phyloP scores from a whole-genome alignment of 37 sponge, comb jelly and placozoan species.

The Dysidea cf. avara region DNA sequence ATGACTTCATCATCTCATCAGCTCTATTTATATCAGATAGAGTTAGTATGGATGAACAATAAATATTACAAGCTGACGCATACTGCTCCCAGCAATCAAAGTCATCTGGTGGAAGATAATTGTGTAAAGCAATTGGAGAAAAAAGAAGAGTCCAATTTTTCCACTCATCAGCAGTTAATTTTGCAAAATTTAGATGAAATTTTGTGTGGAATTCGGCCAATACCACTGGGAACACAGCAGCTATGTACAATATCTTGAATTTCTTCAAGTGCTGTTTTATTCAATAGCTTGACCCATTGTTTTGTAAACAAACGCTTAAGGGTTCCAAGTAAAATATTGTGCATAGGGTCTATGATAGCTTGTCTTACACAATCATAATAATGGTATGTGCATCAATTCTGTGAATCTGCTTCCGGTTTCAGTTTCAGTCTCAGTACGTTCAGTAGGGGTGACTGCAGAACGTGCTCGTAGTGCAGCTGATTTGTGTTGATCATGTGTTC shows the following conservation, averaged over 20 bases:
- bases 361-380: background rate
- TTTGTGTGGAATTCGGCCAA: constrained; percentile 45
- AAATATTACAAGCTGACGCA: constrained; percentile 40
- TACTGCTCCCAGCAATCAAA: constrained; percentile 45
- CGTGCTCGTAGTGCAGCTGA: too few relatives aligned
- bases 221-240: constrained; percentile 9
- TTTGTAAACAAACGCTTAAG: constrained; percentile 25
- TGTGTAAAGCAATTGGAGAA: constrained; percentile 15
- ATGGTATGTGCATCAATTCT: too few relatives aligned
- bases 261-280: background rate
- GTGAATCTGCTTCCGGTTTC: background rate
- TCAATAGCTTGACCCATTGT: constrained; percentile 11
- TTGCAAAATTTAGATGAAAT: constrained; percentile 16
- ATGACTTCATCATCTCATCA: constrained; percentile 9
- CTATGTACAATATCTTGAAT: too few relatives aligned
- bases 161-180: too few relatives aligned
- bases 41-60: constrained; percentile 8
- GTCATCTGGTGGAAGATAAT: constrained; percentile 2
- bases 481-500: too few relatives aligned
- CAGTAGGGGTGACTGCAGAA: too few relatives aligned
- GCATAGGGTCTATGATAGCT: constrained; percentile 44
- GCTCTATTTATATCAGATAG: constrained; percentile 12
- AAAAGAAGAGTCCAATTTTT: constrained; percentile 37
- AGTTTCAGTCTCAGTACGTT: too few relatives aligned
- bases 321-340: constrained; percentile 42